Base-by-base conservation (phyloP, 2,113 vertebrate species). In the Rostratula benghalensis region DNA sequence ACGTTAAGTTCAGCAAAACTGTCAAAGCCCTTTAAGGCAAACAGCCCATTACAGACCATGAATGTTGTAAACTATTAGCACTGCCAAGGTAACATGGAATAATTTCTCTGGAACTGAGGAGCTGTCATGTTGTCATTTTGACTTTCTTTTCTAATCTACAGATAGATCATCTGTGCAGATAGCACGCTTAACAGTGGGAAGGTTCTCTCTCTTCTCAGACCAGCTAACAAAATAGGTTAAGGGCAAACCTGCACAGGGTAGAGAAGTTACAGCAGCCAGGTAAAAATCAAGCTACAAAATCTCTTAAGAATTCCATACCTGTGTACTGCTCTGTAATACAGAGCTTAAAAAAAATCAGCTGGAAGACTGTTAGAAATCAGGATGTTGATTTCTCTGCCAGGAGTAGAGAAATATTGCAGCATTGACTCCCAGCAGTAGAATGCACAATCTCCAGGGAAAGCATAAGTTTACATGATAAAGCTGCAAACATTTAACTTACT, bases 1-100 rank as follows among this genome's bases (percentile, higher is more conserved):
- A 71, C 21, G 54, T 91, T 91, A 96, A 95, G 80, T 94, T 89
- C 94, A 94, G 82, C 63, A 91, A 94, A 94, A 81, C 82, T 95
- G 93, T 90, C 94, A 89, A 73, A 87, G 89, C 64, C 54, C 70
- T 94, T 88, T 61, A 86, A 96, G 71, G 83, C 86, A 94, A 97
- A 88, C 57, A 83, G 86, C 41, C 93, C 78, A 83, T 90, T 95
- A 95, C 53, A 57, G 87, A 76, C 87, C 89, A 91, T 71, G 77
- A 96, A 80, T 1, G 1, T 53, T 91, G 94, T 90, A 93, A 95
- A 94, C 89, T 90, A 83, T 96, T 91, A 97, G 75, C 53, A 41
- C 53, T 87, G 90, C 78, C 84, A 91, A 67, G 48, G 84, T 86
- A 96, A 93, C 18, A 48, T 14, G 68, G 87, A 61, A 91, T 93